Evolutionary conservation across 2,797 vertebrate genomes (phyloP), one percentile per base, ranked within the genome.

Genomic region (Choloepus didactylus): DNA sequence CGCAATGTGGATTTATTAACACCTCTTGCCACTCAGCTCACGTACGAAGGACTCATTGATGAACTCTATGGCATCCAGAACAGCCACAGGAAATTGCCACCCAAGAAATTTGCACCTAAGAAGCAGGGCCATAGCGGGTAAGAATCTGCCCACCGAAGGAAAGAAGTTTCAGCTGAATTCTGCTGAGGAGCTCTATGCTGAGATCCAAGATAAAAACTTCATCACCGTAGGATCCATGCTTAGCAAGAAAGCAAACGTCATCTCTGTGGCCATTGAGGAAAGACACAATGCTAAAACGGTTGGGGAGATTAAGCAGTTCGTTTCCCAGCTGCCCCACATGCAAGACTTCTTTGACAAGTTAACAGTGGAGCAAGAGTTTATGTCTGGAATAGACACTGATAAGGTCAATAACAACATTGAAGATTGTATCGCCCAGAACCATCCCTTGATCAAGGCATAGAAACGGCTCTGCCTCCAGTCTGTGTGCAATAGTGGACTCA

Each of bases 291-390:
- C 99, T 0, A 99, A 99, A 98, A 99, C 99, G 0, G 99, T 99
- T 8, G 99, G 99, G 3, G 99, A 99, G 98, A 99, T 99, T 84
- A 99, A 99, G 98, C 99, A 99, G 98, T 99, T 99, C 96, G 99
- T 99, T 51, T 99, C 99, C 0, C 99, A 99, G 98, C 51, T 99
- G 96, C 99, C 99, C 7, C 99, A 99, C 98, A 99, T 99, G 99
- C 99, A 99, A 98, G 99, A 99, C 87, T 99, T 99, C 98, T 99
- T 99, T 96, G 99, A 99, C 97, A 99, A 99, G 95, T 98, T 99
- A 91, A 99, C 99, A 19, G 99, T 99, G 98, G 99, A 99, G 94
- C 99, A 99, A 97, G 99, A 99, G 98, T 99, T 99, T 92, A 99
- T 99, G 99, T 99, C 99, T 11, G 99, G 99, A 94, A 99, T 99